Conservation (phyloP, 2,888 invertebrate species). For the Himalopsyche tibetana region DNA sequence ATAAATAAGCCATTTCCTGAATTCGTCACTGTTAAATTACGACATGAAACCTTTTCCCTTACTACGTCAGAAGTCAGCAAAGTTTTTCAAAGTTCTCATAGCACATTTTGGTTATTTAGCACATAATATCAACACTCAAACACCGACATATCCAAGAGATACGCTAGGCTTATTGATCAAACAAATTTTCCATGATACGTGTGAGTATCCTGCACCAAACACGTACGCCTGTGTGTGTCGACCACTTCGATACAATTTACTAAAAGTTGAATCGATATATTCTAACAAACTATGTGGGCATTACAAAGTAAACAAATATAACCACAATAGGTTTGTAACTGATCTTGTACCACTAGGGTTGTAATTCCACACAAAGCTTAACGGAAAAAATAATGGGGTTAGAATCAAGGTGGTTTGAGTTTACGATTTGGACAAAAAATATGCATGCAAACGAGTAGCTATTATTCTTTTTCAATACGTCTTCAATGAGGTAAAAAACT, state of each 20-base stretch:
- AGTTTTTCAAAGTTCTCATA: constrained; percentile 1
- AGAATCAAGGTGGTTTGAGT: not conserved
- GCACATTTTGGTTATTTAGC: constrained; percentile 32
- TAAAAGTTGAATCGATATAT: constrained; percentile 24
- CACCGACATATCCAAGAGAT: constrained; percentile 27
- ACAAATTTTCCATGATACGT: constrained; percentile 24
- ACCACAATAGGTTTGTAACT: constrained; percentile 13
- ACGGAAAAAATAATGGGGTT: not conserved
- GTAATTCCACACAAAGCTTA: constrained; percentile 8
- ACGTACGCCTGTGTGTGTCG: constrained; percentile 39
- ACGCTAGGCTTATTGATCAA: constrained; percentile 41
- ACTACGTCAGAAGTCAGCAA: constrained; percentile 15
- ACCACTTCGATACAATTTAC: constrained; percentile 35
- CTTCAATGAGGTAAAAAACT: too few species aligned
- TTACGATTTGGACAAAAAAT: too few species aligned
- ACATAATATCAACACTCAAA: constrained; percentile 39
- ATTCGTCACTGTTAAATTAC: not conserved
- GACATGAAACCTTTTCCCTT: constrained; percentile 20
- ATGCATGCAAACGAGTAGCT: too few species aligned
- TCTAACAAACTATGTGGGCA: constrained; percentile 5
- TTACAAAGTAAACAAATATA: not conserved
- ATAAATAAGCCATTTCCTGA: not conserved
- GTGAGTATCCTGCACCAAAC: constrained; percentile 41
- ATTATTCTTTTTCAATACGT: too few species aligned
- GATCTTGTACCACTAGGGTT: not conserved